These are phyloP conservation scores for Sebastes minor DNA, from an alignment of 2,797 vertebrate genomes.

Conservation along the genomic window DNA sequence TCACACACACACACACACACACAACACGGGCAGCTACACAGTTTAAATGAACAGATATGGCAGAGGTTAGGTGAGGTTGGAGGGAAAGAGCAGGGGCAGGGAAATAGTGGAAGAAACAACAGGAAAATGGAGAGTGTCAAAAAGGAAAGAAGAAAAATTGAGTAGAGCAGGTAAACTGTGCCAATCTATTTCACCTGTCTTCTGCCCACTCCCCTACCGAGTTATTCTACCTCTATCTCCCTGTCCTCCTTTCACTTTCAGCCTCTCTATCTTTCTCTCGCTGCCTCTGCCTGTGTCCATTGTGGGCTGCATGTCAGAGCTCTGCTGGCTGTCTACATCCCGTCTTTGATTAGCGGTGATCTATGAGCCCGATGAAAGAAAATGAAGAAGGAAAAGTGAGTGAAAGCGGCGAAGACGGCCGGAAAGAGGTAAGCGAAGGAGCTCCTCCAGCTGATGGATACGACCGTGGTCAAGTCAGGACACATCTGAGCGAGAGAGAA, in stretches of 20 bases:
- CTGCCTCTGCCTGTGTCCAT: conserved; percentile 26
- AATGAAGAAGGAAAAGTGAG: conserved; percentile 35
- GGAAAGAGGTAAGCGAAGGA: conserved; percentile 9
- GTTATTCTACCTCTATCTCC: conserved; percentile 18
- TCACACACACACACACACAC: conserved; percentile 4
- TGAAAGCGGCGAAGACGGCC: conserved; percentile 12
- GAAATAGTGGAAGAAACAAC: not conserved
- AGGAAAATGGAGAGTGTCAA: not conserved
- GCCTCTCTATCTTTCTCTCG: conserved; percentile 25
- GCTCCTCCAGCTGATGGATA: conserved; percentile 15
- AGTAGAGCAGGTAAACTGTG: conserved; percentile 20
- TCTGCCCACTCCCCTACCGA: conserved; percentile 1
- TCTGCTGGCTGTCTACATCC: conserved; percentile 41
- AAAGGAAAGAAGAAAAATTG: conserved; percentile 5
- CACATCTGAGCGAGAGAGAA: not conserved
- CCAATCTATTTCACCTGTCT: conserved; percentile 43
- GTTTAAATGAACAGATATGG: conserved; percentile 19
- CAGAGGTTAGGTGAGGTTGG: conserved; percentile 15
- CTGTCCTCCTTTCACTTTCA: conserved; percentile 32
- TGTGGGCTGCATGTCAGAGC: conserved; percentile 41
- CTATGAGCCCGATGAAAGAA: conserved; percentile 33
- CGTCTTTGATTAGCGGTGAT: conserved; percentile 59
- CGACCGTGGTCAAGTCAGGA: conserved; percentile 35
- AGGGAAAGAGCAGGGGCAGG: not conserved
- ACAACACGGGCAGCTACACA: not conserved